These are phyloP conservation scores for Meloe dianella DNA, from an alignment of 2,888 invertebrate species.

Conservation along the genomic window DNA sequence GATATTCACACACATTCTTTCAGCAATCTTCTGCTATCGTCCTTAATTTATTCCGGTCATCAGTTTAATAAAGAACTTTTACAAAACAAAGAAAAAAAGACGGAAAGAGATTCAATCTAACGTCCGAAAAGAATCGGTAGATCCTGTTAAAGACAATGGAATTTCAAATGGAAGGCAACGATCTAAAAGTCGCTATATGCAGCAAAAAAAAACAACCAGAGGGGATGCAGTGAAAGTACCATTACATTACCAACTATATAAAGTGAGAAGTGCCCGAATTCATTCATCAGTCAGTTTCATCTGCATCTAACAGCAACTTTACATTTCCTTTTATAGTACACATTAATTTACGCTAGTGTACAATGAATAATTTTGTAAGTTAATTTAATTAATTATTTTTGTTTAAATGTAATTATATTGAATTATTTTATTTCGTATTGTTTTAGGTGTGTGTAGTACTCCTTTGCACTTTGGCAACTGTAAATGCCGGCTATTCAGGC, in stretches of 20 bases:
- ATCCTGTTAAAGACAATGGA: neutral
- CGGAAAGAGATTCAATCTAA: neutral
- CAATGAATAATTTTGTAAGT: constrained; percentile 57
- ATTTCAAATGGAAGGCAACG: neutral
- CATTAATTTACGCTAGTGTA: constrained; percentile 45
- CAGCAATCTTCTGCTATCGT: too few relatives aligned
- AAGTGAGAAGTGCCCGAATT: constrained; percentile 41
- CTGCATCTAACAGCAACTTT: constrained; percentile 34
- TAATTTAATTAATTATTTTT: constrained; percentile 22
- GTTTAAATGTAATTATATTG: neutral
- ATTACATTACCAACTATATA: constrained; percentile 48
- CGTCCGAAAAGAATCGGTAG: neutral
- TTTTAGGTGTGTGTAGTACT: constrained; percentile 52
- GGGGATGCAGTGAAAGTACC: constrained; percentile 50
- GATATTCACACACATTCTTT: too few relatives aligned
- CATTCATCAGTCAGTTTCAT: constrained; percentile 48
- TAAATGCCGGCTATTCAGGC: constrained; percentile 53
- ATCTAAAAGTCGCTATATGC: neutral
- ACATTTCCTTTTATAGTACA: constrained; percentile 40
- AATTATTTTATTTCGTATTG: constrained; percentile 1
- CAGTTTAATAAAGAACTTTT: too few relatives aligned
- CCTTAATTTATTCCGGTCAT: too few relatives aligned
- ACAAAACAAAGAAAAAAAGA: neutral
- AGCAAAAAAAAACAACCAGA: constrained; percentile 14
- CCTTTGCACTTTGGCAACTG: constrained; percentile 51